These are phyloP conservation scores for Mimas tiliae DNA, from an alignment of 2,888 invertebrate genomes.

Conservation along the genomic window DNA sequence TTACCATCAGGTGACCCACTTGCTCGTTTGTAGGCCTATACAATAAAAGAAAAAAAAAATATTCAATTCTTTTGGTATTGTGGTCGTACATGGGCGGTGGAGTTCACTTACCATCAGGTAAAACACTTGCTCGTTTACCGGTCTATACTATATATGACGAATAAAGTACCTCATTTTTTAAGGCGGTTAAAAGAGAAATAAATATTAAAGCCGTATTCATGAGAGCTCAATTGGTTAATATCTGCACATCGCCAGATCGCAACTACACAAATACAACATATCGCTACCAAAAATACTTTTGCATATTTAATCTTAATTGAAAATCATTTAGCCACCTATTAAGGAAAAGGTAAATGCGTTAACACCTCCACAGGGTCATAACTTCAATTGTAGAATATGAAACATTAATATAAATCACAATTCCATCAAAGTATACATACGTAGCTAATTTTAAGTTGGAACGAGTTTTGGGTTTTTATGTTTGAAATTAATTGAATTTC, in stretches of 20 bases:
- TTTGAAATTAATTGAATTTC: slow-evolving; percentile 24
- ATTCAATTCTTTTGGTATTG: no score
- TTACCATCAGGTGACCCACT: no score
- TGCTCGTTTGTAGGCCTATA: no score
- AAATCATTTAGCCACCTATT: slow-evolving; percentile 1
- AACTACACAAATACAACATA: slow-evolving; percentile 36
- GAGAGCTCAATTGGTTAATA: slow-evolving; percentile 61
- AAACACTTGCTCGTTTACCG: no score
- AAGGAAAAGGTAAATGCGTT: slow-evolving; percentile 2
- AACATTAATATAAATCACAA: slow-evolving; percentile 14
- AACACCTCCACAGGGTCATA: slow-evolving; percentile 2
- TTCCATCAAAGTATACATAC: slow-evolving; percentile 16
- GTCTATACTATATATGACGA: no score
- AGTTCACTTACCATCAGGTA: no score
- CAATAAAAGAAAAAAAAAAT: no score
- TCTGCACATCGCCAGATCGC: slow-evolving; percentile 63
- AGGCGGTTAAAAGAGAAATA: no score
- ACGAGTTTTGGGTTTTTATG: slow-evolving; percentile 16
- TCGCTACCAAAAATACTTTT: slow-evolving; percentile 34
- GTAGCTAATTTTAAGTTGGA: slow-evolving; percentile 21
- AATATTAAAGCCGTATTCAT: slow-evolving; percentile 40
- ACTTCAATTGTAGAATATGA: slow-evolving; percentile 21
- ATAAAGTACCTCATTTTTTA: no score
- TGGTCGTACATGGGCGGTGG: no score
- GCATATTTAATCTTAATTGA: slow-evolving; percentile 38